Evolutionary conservation across 2,797 vertebrate genomes (phyloP), one percentile per base, ranked within the genome.

Genomic region (Brachymystax lenok): DNA sequence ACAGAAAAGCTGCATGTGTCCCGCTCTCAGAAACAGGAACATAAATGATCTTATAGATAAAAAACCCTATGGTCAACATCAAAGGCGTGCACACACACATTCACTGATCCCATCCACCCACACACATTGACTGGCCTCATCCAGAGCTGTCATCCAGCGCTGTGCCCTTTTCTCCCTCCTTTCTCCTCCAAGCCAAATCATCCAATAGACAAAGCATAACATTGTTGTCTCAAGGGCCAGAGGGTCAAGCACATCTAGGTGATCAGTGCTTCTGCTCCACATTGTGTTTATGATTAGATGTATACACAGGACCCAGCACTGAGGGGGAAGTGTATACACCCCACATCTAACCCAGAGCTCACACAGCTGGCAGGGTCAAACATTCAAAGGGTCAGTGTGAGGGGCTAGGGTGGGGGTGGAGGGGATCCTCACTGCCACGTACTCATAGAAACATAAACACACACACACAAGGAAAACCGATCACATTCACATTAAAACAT

Each of bases 211-310:
- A 84, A 85, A 88, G 46, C 82, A 85, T 84, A 85, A 87, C 83
- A 83, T 76, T 79, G 82, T 74, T 83, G 74, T 61, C 74, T 69
- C 59, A 2, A 0, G 75, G 87, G 83, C 87, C 77, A 19, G 74
- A 88, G 85, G 89, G 85, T 91, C 89, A 91, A 85, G 87, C 85
- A 85, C 88, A 88, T 90, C 86, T 86, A 91, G 88, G 89, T 90
- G 86, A 91, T 90, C 83, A 84, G 73, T 64, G 73, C 83, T 93
- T 91, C 90, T 87, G 71, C 82, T 83, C 78, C 78, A 87, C 56
- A 88, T 88, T 89, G 77, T 93, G 91, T 94, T 94, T 94, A 92
- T 91, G 87, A 84, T 78, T 71, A 17, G 78, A 83, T 91, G 88
- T 93, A 92, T 93, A 93, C 90, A 92, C 85, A 86, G 83, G 80